phyloP scores from a whole-genome alignment of 2,113 vertebrate species.

The Pterophyllum scalare region DNA sequence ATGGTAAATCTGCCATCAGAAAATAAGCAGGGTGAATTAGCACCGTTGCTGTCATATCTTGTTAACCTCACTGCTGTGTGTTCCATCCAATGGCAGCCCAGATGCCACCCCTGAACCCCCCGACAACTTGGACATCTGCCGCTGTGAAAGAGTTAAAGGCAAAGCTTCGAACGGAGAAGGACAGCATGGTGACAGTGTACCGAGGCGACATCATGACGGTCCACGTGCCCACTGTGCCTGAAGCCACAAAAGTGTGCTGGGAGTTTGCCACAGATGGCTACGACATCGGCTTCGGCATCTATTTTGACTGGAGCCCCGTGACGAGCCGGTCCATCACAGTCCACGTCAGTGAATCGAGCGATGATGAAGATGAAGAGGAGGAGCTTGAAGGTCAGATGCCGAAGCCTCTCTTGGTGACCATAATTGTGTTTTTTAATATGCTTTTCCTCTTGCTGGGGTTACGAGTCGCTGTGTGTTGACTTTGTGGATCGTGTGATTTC shows the following conservation, averaged over 20 bases:
- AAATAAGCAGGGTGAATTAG: not conserved
- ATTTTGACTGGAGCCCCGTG: slow-evolving; percentile 95
- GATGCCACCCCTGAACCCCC: slow-evolving; percentile 87
- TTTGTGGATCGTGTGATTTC: slow-evolving; percentile 19
- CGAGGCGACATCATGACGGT: slow-evolving; percentile 96
- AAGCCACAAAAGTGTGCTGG: slow-evolving; percentile 95
- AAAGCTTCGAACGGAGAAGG: slow-evolving; percentile 90
- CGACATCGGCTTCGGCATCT: slow-evolving; percentile 97
- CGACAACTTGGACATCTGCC: slow-evolving; percentile 90
- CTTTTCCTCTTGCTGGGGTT: not conserved
- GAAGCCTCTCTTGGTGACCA: not conserved
- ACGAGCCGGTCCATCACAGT: slow-evolving; percentile 94
- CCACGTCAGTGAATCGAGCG: slow-evolving; percentile 97
- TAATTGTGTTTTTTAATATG: not conserved
- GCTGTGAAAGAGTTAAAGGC: slow-evolving; percentile 93
- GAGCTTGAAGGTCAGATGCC: slow-evolving; percentile 86
- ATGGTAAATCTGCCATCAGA: not conserved
- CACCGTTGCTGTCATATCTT: not conserved
- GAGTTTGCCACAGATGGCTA: slow-evolving; percentile 97
- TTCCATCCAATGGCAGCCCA: slow-evolving; percentile 78
- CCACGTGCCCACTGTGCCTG: slow-evolving; percentile 92
- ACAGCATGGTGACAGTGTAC: slow-evolving; percentile 90
- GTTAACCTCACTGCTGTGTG: not conserved
- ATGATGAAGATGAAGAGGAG: slow-evolving; percentile 97
- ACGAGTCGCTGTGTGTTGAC: slow-evolving; percentile 7